Base-by-base conservation (phyloP, 2,113 vertebrate genomes). In the Athene noctua region DNA sequence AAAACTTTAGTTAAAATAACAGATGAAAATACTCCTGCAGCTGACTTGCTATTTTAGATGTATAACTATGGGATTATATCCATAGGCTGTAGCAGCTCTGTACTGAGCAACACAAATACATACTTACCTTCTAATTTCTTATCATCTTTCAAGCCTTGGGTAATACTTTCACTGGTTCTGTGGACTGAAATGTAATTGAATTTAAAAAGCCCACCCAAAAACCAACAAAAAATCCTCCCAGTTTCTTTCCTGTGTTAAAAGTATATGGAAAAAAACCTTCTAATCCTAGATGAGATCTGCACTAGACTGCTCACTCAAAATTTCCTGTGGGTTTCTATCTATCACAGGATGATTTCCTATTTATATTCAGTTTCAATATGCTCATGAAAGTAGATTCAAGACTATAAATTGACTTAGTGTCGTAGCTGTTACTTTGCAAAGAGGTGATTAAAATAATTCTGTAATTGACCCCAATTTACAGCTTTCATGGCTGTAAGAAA, bases 401-500 rank as follows among this genome's bases (percentile, higher is more conserved):
- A 13, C 68, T 59, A 10, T 51, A 86, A 91, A 74, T 79, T 79
- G 51, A 57, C n/a, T 94, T 63, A 0, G 21, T 81, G 38, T 59
- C 36, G 21, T 29, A 58, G 80, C 42, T 80, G 36, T 57, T 93
- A 21, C 36, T 92, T 84, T 89, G 73, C 77, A 55, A 66, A 91
- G 77, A 89, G 42, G 47, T 78, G 61, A 82, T 96, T 91, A 90
- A 91, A 96, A 88, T 94, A 79, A 44, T 57, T 72, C 58, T 80
- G 36, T 75, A 80, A 52, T 19, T 92, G 94, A 94, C 80, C 80
- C 83, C 66, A 83, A 42, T 30, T 13, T 62, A 5, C 61, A 91
- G 55, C 59, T 94, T 83, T 86, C 82, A 67, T 94, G 38, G 72
- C 75, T 83, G 1, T 97, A 96, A 91, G 86, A 88, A 94, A 86